Conservation (phyloP, 2,888 invertebrate genomes). For the Anticlea derivata region DNA sequence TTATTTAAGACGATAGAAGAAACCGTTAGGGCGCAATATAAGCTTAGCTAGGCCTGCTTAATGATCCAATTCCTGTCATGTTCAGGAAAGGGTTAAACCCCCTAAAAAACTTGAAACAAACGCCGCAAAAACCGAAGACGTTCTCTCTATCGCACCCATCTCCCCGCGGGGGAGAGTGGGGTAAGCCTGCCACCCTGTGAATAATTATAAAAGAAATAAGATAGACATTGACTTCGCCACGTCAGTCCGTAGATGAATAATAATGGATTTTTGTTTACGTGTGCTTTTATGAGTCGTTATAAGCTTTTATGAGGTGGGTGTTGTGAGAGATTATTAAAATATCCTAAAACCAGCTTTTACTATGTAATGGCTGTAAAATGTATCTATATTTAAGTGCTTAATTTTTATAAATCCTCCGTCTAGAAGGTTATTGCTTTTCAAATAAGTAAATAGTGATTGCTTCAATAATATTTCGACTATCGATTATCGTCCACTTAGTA, state of each 20-base stretch:
- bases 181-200: constrained; percentile 57
- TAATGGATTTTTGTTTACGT: constrained; percentile 80
- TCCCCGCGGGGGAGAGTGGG: constrained; percentile 46
- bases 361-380: constrained; percentile 8
- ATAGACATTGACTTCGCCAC: constrained; percentile 81
- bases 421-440: too few species aligned
- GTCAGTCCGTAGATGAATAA: constrained; percentile 80
- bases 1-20: constrained; percentile 46
- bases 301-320: constrained; percentile 55
- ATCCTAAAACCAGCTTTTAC: constrained; percentile 5
- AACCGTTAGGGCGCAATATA: constrained; percentile 29
- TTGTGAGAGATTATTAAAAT: constrained; percentile 60
- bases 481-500: too few species aligned
- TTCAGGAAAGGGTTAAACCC: constrained; percentile 83
- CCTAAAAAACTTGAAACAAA: constrained; percentile 84
- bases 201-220: constrained; percentile 85
- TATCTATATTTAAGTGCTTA: constrained; percentile 3
- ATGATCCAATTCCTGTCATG: constrained; percentile 84
- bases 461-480: too few species aligned
- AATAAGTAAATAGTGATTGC: too few species aligned
- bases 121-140: constrained; percentile 84
- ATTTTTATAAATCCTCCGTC: constrained; percentile 9
- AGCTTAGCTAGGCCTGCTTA: constrained; percentile 70
- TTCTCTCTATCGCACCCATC: constrained; percentile 65
- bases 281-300: constrained; percentile 66